Evolutionary conservation across 2,113 vertebrate species (phyloP).

Genomic region (Anolis carolinensis): DNA sequence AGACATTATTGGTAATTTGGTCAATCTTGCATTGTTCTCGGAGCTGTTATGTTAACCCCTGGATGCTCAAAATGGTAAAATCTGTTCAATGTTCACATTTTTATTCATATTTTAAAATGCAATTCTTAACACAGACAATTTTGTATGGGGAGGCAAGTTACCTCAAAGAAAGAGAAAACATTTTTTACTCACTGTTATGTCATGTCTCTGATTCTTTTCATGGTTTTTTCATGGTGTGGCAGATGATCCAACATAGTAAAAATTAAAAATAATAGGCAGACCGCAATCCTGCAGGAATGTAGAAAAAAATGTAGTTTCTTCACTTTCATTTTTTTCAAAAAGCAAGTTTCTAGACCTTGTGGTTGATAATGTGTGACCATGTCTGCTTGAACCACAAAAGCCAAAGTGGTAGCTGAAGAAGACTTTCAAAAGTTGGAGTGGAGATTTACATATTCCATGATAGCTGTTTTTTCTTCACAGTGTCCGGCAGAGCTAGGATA

Average conservation of each 20-base stretch:
- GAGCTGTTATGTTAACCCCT: too few relatives aligned
- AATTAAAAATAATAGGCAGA: background rate
- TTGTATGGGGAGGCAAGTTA: too few relatives aligned
- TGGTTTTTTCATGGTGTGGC: background rate
- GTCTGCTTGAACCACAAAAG: background rate
- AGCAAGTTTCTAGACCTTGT: conserved; percentile 3
- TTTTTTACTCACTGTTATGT: background rate
- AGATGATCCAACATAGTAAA: background rate
- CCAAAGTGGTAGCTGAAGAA: background rate
- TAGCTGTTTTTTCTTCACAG: background rate
- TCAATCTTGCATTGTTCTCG: background rate
- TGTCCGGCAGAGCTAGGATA: background rate
- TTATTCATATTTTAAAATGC: background rate
- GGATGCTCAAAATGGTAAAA: background rate
- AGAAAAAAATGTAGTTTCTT: background rate
- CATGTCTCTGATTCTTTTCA: background rate
- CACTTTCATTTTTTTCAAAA: background rate
- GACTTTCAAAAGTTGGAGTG: background rate
- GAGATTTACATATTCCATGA: background rate
- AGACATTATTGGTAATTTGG: background rate
- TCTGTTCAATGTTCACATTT: background rate
- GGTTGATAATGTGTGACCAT: background rate
- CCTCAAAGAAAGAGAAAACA: background rate
- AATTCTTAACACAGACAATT: background rate
- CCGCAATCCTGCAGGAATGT: background rate